Evolutionary conservation across 2,797 vertebrate species (phyloP).

Genomic region (Schizopygopsis pylzovi): DNA sequence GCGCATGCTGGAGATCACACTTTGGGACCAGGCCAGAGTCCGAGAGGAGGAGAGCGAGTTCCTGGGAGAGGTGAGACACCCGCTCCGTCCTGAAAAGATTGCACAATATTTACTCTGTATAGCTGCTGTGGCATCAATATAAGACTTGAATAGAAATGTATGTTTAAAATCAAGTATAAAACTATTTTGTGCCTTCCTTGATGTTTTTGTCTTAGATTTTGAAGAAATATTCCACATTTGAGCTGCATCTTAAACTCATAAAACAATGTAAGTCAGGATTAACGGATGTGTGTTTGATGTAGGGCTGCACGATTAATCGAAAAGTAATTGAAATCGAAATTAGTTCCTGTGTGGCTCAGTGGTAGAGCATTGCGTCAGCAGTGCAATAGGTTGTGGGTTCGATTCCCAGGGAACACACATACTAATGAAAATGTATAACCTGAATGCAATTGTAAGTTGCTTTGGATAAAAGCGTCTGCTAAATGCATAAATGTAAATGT

Average conservation of each 20-base stretch:
- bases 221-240: not conserved
- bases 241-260: not conserved
- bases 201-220: not conserved
- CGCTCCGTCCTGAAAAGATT: not conserved
- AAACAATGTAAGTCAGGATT: too few relatives aligned
- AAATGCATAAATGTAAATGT: too few relatives aligned
- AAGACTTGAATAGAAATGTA: not conserved
- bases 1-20: conserved; percentile 92
- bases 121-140: not conserved
- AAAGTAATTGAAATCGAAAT: too few relatives aligned
- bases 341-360: too few relatives aligned
- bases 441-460: too few relatives aligned
- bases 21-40: conserved; percentile 96
- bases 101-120: not conserved
- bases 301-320: too few relatives aligned
- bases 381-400: too few relatives aligned
- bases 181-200: not conserved
- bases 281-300: not conserved
- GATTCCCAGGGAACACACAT: too few relatives aligned
- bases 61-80: conserved; percentile 89
- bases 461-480: too few relatives aligned
- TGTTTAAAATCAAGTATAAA: not conserved
- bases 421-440: too few relatives aligned
- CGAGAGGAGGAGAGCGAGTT: conserved; percentile 97
- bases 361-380: too few relatives aligned